These are phyloP conservation scores for Pseudolycoriella hygida DNA, from an alignment of 2,888 invertebrate species.

Conservation along the genomic window DNA sequence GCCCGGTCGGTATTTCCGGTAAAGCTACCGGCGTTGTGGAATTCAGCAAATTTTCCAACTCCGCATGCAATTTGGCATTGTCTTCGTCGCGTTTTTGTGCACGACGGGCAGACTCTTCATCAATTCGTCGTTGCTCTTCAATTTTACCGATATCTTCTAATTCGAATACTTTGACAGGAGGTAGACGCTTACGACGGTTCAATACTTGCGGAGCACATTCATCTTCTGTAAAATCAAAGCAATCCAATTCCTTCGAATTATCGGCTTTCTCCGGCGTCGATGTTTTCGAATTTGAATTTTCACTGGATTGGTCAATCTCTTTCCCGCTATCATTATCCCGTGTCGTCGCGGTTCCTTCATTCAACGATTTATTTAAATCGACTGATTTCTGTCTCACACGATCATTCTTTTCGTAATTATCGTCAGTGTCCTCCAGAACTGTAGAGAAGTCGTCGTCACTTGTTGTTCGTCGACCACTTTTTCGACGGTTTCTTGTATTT, in stretches of 20 bases:
- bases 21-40: conserved; percentile 40
- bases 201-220: conserved; percentile 32
- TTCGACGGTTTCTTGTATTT: too few relatives aligned
- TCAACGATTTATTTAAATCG: not conserved
- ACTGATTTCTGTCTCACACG: not conserved
- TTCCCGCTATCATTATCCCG: too few relatives aligned
- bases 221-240: conserved; percentile 65
- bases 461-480: too few relatives aligned
- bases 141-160: conserved; percentile 10
- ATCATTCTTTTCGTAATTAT: not conserved
- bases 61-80: conserved; percentile 17
- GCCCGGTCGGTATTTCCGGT: conserved; percentile 33
- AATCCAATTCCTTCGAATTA: conserved; percentile 17
- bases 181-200: conserved; percentile 5
- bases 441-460: too few relatives aligned
- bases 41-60: conserved; percentile 42
- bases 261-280: conserved; percentile 1
- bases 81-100: conserved; percentile 12
- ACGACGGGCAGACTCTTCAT: conserved; percentile 6
- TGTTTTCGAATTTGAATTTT: not conserved
- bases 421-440: not conserved
- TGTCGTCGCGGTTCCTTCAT: too few relatives aligned
- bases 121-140: conserved; percentile 7
- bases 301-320: too few relatives aligned
- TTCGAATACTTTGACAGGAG: conserved; percentile 5